A percentile compares a stretch with the other conserved stretches of the same genome.
Conservation (phyloP, 64 coral and sea anemone species). For the Dendrophyllia cribrosa region DNA sequence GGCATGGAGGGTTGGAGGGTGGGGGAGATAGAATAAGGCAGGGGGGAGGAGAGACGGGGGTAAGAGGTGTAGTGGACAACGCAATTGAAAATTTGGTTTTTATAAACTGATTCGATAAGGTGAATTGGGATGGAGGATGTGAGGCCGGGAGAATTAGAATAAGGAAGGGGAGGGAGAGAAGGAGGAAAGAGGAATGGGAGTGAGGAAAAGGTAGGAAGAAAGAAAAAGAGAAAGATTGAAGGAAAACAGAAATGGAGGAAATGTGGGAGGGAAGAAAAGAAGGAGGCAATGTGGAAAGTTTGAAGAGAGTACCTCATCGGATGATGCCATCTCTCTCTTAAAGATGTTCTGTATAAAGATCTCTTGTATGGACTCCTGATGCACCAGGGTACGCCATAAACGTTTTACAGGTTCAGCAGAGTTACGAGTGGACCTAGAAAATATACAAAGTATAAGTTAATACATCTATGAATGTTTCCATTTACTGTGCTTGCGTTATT, state of each 20-base stretch:
- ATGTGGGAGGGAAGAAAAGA: not conserved
- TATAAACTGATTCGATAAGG: too few relatives aligned
- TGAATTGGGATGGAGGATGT: too few relatives aligned
- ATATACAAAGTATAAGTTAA: not conserved
- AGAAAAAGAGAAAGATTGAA: not conserved
- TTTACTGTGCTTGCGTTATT: too few relatives aligned
- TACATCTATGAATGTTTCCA: too few relatives aligned
- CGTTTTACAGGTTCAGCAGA: constrained; percentile 92
- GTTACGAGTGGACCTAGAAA: constrained; percentile 69
- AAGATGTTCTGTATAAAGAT: constrained; percentile 87
- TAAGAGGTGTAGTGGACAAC: too few relatives aligned
- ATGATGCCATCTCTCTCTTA: constrained; percentile 55
- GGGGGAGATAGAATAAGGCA: too few relatives aligned
- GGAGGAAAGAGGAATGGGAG: not conserved
- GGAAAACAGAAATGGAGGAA: not conserved
- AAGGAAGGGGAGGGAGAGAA: not conserved
- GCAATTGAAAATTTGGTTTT: too few relatives aligned
- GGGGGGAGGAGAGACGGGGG: too few relatives aligned
- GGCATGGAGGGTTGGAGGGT: too few relatives aligned
- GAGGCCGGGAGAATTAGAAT: too few relatives aligned
- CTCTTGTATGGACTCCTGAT: constrained; percentile 85
- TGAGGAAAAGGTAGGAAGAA: not conserved
- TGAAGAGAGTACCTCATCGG: not conserved
- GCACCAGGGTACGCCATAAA: constrained; percentile 89
- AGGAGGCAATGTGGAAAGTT: not conserved